Evolutionary conservation across 92 coral and sea anemone species (phyloP), one percentile per base, ranked within the genome.

Genomic region (Virgularia gustaviana): DNA sequence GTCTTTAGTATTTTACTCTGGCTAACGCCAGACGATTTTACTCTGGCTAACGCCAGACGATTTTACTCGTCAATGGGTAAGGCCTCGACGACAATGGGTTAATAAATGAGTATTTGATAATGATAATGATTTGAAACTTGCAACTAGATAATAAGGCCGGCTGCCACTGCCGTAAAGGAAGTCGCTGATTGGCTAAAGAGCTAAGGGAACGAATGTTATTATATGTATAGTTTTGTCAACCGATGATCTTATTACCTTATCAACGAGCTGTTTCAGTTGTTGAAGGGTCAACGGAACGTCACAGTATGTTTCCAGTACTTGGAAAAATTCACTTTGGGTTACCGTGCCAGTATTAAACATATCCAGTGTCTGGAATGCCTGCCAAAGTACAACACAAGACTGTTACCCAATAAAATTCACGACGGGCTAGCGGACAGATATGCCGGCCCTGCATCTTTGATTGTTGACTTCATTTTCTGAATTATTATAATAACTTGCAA

Each of bases 301-400:
- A 64, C 97, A 92, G 61, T 89, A 92, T 18, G 85, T 81, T 25
- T 84, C 88, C 29, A 92, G 67, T 4, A 90, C 97, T 75, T 91
- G 77, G 30, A 76, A 73, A 72, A 92, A 92, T 73, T 92, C 97
- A 71, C 90, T 82, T 67, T 88, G 86, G 0, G 97, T 89, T 47
- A 92, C 84, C 20, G 92, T 38, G 1, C 72, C 72, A 65, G 56
- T 65, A 10, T 44, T 65, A 3, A 65, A 65, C 18, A 41, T 25
- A 42, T 65, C 72, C 33, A 65, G 72, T 5, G 72, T 65, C 32
- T 41, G 45, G 20, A 65, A 65, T 11, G 44, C 55, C 72, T 65
- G 37, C 1, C 25, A 18, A 33, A 36, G 0, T 15, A 60, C n/a
- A 30, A 25, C 62, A 55, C 13, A 20, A 43, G 2, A 13, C 4